phyloP scores from a whole-genome alignment of 2,888 invertebrate genomes.

The Ischnus inquisitorius region DNA sequence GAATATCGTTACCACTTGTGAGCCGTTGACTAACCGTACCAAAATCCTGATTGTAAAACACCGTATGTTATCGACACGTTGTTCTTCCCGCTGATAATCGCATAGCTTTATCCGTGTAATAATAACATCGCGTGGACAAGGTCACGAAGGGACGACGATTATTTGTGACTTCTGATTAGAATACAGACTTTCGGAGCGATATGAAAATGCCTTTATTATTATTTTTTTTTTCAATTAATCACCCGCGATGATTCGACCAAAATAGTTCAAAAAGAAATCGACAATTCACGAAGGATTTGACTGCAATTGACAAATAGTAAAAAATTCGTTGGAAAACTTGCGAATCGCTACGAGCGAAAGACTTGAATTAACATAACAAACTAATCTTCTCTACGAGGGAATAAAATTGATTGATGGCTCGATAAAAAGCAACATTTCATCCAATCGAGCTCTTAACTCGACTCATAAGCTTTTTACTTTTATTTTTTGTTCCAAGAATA shows the following conservation, averaged over 20 bases:
- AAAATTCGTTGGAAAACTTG: neutral
- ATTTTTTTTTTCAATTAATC: neutral
- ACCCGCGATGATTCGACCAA: neutral
- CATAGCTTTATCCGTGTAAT: slow-evolving; percentile 54
- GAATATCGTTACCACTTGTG: slow-evolving; percentile 41
- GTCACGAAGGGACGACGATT: slow-evolving; percentile 16
- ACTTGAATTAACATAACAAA: neutral
- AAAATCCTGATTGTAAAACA: slow-evolving; percentile 21
- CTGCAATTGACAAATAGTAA: neutral
- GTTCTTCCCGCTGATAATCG: slow-evolving; percentile 54
- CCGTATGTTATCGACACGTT: slow-evolving; percentile 50
- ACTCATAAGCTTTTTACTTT: too few species aligned
- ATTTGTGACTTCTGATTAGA: neutral
- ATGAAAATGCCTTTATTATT: neutral
- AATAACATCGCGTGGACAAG: slow-evolving; percentile 9
- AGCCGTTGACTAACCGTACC: slow-evolving; percentile 47
- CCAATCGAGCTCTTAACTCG: too few species aligned
- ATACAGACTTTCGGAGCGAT: slow-evolving; percentile 3
- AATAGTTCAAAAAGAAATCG: neutral
- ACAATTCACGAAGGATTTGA: too few species aligned
- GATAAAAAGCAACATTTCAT: too few species aligned
- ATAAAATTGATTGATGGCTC: too few species aligned
- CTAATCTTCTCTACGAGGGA: too few species aligned
- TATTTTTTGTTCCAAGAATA: too few species aligned
- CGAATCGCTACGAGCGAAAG: neutral